A percentile compares a stretch with the other conserved stretches of the same genome.
phyloP scores from a whole-genome alignment of 1,140 invertebrate species.

The Drosophila sechellia region DNA sequence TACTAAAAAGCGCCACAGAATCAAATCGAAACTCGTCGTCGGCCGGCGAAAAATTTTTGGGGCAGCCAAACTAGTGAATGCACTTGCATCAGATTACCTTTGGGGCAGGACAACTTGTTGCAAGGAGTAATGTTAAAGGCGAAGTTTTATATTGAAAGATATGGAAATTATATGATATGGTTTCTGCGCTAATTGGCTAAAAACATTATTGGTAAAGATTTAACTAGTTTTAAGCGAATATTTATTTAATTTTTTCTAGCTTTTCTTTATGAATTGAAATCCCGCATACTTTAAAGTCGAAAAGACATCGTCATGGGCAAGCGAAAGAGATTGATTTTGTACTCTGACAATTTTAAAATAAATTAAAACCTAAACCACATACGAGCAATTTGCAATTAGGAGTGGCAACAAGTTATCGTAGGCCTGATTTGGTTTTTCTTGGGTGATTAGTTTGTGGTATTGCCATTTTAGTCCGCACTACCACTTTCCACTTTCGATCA shows the following conservation, averaged over 20 bases:
- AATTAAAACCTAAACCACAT: not conserved
- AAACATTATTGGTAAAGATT: too few relatives aligned
- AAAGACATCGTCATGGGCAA: too few relatives aligned
- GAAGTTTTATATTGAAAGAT: too few relatives aligned
- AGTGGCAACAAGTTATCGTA: not conserved
- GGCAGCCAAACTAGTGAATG: constrained; percentile 19
- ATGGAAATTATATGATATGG: too few relatives aligned
- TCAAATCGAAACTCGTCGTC: constrained; percentile 33
- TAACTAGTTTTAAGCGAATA: too few relatives aligned
- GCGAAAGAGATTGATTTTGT: too few relatives aligned
- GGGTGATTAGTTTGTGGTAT: constrained; percentile 12
- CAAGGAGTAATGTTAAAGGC: too few relatives aligned
- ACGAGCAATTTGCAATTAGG: not conserved
- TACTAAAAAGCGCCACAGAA: constrained; percentile 36
- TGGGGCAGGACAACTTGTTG: not conserved
- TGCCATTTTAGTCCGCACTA: not conserved
- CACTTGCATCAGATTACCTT: constrained; percentile 21
- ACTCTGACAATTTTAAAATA: not conserved
- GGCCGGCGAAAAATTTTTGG: not conserved
- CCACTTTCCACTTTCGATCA: not conserved
- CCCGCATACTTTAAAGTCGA: too few relatives aligned
- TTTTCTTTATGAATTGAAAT: too few relatives aligned
- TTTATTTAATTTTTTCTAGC: too few relatives aligned
- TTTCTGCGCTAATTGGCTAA: too few relatives aligned
- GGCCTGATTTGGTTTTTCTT: constrained; percentile 17